Base-by-base conservation (phyloP, 2,113 vertebrate species). In the Gymnogyps californianus region DNA sequence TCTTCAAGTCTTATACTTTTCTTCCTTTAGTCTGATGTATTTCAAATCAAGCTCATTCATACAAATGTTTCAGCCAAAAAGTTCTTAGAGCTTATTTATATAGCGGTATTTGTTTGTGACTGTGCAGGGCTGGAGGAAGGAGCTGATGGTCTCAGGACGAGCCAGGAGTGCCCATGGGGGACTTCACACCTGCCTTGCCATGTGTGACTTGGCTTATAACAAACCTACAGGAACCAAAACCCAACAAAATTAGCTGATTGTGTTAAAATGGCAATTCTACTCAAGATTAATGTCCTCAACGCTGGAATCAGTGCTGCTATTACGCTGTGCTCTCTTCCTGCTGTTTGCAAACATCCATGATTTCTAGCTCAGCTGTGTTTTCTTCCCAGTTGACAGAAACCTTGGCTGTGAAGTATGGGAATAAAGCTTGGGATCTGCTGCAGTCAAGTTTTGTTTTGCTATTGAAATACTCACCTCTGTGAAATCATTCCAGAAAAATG, bases 391-490 rank as follows among this genome's bases (percentile, higher is more conserved):
- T 77, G 71, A 64, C 82, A 90, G 79, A 92, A 93, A 61, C 11
- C 70, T 70, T 94, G 92, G 62, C 85, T 88, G 66, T 69, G 64
- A 76, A 88, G 42, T 88, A 55, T 52, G 62, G 84, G 84, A 83
- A 80, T 66, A 69, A 87, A 80, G 61, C 17, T 55, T 36, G 26
- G 46, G 36, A 72, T 74, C 19, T 69, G 38, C 51, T 72, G 52
- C 62, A 88, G 66, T 47, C 54, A 83, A 64, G 44, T 62, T 79
- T 79, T 79, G 58, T 57, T 94, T 76, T 49, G 49, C 49, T 93
- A 49, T 83, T 70, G 58, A 83, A 88, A 95, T 76, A 58, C 26
- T 94, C 71, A 92, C 90, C 95, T 95, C 90, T 69, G 67, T 65
- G 51, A 83, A 87, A 89, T 87, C 55, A 83, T 44, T 75, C 16